Conservation (phyloP, 1,140 invertebrate species). For the Periplaneta americana region DNA sequence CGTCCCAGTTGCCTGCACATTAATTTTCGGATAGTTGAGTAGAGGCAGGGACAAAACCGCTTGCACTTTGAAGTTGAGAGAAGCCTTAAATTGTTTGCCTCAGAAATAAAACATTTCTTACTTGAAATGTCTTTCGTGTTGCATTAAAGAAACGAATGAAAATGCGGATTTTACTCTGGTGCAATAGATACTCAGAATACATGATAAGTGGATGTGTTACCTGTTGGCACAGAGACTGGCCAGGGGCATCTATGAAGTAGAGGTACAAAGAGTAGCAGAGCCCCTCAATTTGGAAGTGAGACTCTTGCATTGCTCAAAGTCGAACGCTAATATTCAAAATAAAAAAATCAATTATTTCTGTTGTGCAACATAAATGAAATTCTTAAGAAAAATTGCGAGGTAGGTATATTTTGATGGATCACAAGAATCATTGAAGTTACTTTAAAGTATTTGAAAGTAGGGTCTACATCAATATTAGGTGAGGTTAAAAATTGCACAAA, state of each 20-base stretch:
- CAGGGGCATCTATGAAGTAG: background rate
- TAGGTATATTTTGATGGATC: too few species aligned
- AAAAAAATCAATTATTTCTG: too few species aligned
- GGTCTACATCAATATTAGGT: too few species aligned
- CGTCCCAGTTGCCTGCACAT: background rate
- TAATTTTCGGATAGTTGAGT: background rate
- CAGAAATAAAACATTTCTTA: background rate
- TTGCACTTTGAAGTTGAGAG: background rate
- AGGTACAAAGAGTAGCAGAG: background rate
- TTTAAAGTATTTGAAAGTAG: too few species aligned
- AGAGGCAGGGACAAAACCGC: background rate
- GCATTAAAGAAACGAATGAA: background rate
- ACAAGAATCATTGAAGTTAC: too few species aligned
- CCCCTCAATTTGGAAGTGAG: background rate
- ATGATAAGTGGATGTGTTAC: too few species aligned
- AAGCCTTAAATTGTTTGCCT: background rate
- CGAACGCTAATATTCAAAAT: too few species aligned
- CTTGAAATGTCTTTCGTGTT: background rate
- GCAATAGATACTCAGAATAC: too few species aligned
- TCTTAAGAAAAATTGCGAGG: too few species aligned
- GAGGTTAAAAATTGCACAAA: too few species aligned
- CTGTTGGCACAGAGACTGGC: background rate
- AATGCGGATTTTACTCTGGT: background rate
- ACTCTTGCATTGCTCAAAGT: background rate
- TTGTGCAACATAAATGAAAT: too few species aligned